Percentiles rank a stretch among this genome's conserved stretches.
phyloP scores from a whole-genome alignment of 2,888 invertebrate species.

The Meta bourneti region DNA sequence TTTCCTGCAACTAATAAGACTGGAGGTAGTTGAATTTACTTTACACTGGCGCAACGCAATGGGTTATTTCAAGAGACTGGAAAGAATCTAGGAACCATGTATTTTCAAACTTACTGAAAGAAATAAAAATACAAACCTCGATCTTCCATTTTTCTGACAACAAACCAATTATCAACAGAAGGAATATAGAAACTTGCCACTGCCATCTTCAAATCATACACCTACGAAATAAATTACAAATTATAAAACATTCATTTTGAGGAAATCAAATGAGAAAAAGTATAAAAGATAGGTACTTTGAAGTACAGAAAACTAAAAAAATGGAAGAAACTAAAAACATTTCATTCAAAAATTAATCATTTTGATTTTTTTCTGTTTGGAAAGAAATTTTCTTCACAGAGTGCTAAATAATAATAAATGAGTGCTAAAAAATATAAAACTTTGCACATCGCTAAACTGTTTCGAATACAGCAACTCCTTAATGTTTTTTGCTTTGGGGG shows the following conservation, averaged over 20 bases:
- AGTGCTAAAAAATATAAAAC: neutral
- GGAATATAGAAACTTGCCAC: constrained; percentile 46
- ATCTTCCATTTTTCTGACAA: constrained; percentile 23
- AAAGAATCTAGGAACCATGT: too few species aligned
- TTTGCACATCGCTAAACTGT: too few species aligned
- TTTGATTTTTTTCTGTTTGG: neutral
- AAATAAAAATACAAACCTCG: constrained; percentile 33
- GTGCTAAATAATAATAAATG: too few species aligned
- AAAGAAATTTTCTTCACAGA: neutral
- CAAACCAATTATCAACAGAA: constrained; percentile 34
- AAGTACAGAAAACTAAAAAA: neutral
- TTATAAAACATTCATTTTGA: constrained; percentile 11
- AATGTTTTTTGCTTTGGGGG: too few species aligned
- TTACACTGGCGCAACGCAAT: too few species aligned
- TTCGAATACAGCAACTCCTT: too few species aligned
- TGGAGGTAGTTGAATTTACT: too few species aligned
- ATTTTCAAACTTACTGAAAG: neutral
- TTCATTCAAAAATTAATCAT: neutral
- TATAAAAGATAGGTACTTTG: neutral
- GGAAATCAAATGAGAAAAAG: too few species aligned
- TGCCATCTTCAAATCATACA: constrained; percentile 24
- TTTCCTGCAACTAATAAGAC: too few species aligned
- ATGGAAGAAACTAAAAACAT: too few species aligned
- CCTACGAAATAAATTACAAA: neutral
- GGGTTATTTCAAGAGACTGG: too few species aligned